Evolutionary conservation across 2,888 invertebrate genomes (phyloP), one percentile per base, ranked within the genome.

Genomic region (Melanargia galathea): DNA sequence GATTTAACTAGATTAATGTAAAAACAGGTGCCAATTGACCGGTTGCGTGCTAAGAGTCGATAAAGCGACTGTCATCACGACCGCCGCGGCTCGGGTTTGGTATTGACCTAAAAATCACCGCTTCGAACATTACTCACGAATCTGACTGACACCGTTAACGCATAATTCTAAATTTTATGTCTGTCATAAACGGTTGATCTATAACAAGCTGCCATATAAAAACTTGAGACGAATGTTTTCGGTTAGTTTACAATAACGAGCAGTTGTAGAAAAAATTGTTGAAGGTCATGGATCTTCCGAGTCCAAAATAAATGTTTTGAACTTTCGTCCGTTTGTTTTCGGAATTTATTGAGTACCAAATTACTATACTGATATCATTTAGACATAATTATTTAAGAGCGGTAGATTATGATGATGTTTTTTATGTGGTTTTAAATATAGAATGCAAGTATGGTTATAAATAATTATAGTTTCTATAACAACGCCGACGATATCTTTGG

Each of bases 101-200:
- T 71, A 70, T 70, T 73, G 72, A 71, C 71, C 71, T 52, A 70
- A 71, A 74, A 73, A 66, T 69, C 62, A 67, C 60, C 67, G 49
- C 38, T 16, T 49, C 56, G 67, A 67, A 67, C 70, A 65, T 66
- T 59, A 66, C 64, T 65, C 66, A 66, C 66, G 65, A 66, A 59
- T 59, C 63, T 46, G 45, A 35, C 35, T 43, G 56, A 61, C 67
- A 64, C 66, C 69, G 66, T 63, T 71, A 69, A 63, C 61, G 58
- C 66, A 65, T 67, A 55, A 69, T 70, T 70, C 57, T 55, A 64
- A 62, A 68, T 71, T 69, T 71, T 63, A 69, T 67, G 68, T 66
- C 66, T 40, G 52, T 57, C 60, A 61, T 57, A 61, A 64, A 51
- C 18, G 60, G 40, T 64, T 51, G 56, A 56, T 56, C 58, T 48